These are phyloP conservation scores for Eulemur mongoz DNA, from an alignment of 2,797 vertebrate genomes.

Conservation along the genomic window DNA sequence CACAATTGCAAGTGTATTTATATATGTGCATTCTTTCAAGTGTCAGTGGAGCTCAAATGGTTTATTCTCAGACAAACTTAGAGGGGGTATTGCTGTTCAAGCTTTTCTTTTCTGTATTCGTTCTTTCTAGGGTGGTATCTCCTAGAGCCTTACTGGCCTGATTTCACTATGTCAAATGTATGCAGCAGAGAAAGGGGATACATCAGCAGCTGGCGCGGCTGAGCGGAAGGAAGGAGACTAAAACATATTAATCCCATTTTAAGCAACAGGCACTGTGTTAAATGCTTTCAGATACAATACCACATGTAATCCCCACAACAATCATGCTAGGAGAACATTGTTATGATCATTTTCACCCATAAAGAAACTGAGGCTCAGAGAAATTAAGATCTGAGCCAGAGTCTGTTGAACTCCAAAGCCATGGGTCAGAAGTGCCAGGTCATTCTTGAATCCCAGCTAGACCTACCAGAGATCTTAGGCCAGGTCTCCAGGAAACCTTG, in stretches of 20 bases:
- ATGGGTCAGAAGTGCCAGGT: not conserved
- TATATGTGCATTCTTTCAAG: not conserved
- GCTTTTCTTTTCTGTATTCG: not conserved
- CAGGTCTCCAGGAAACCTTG: not conserved
- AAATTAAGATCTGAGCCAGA: not conserved
- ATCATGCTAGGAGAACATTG: constrained; percentile 6
- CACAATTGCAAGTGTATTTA: not conserved
- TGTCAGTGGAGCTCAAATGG: not conserved
- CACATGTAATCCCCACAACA: constrained; percentile 39
- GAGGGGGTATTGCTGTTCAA: not conserved
- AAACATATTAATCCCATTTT: constrained; percentile 76
- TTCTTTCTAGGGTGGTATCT: not conserved
- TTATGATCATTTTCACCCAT: constrained; percentile 6
- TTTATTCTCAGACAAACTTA: not conserved
- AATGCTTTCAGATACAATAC: constrained; percentile 72
- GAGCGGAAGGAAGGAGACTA: constrained; percentile 77
- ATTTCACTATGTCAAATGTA: constrained; percentile 72
- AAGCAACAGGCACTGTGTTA: constrained; percentile 70
- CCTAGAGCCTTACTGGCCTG: constrained; percentile 50
- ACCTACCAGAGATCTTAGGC: not conserved
- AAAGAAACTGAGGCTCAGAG: constrained; percentile 20
- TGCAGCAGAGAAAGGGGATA: constrained; percentile 65
- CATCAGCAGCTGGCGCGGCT: constrained; percentile 60
- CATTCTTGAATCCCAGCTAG: not conserved
- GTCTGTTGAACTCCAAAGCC: not conserved